Evolutionary conservation across 2,888 invertebrate species (phyloP).

Genomic region (Meandrusa payeni): DNA sequence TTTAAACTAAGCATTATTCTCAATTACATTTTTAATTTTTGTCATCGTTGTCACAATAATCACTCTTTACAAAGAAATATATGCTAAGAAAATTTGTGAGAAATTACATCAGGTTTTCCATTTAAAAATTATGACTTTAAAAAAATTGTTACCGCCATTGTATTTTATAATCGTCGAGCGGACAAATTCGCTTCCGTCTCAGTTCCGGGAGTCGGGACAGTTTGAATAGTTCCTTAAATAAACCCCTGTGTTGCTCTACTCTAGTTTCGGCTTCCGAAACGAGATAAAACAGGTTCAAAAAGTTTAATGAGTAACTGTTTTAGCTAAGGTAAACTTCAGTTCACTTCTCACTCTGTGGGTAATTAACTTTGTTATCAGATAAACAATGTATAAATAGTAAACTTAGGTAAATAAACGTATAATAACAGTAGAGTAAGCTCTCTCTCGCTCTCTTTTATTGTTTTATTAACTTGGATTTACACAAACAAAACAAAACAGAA

Average conservation of each 20-base stretch:
- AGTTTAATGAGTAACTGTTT: slow-evolving; percentile 63
- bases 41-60: no score
- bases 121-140: no score
- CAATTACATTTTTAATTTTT: no score
- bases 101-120: no score
- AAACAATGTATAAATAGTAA: slow-evolving; percentile 26
- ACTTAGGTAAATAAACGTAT: slow-evolving; percentile 9
- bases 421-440: no score
- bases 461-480: no score
- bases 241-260: slow-evolving; percentile 38
- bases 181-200: slow-evolving; percentile 36
- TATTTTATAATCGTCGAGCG: slow-evolving; percentile 22
- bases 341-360: slow-evolving; percentile 44
- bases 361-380: slow-evolving; percentile 43
- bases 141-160: no score
- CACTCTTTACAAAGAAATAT: no score
- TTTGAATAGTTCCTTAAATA: slow-evolving; percentile 47
- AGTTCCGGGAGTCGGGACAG: slow-evolving; percentile 39
- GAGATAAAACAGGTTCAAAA: slow-evolving; percentile 66
- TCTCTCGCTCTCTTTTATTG: no score
- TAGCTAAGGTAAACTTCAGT: slow-evolving; percentile 47
- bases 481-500: no score
- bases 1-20: no score
- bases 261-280: slow-evolving; percentile 50
- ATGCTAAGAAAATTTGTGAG: no score